Base-by-base conservation (phyloP, 1,140 invertebrate genomes). In the Zaprionus taronus region DNA sequence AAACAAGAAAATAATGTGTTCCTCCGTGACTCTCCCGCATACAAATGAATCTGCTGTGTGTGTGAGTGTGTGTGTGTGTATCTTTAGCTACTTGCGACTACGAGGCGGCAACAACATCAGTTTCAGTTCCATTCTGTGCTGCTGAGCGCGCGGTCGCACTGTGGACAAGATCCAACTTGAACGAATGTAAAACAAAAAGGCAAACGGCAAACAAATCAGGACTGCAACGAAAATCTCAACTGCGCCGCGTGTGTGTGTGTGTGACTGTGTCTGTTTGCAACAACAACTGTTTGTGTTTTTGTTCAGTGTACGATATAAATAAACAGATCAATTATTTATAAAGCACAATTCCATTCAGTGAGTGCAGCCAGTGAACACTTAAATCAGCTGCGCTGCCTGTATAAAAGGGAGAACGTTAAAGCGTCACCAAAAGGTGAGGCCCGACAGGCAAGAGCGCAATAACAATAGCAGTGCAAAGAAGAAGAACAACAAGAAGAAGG, bases 111-210 rank as follows among this genome's bases (percentile, higher is more conserved):
- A 91, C 64, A 83, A 85, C 77, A 80, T 56, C 44, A 31, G 24
- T 71, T 75, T 86, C 80, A 91, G 80, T 91, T 78, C 66, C 77
- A 79, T 71, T 89, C 66, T 77, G 75, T 70, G 65, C 66, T 79
- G 80, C 82, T 81, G 77, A 83, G 70, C 82, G 86, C 82, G 82
- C 86, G 86, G 86, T 77, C 86, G 86, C 86, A 83, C 71, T 79
- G 67, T 53, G 24, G 36, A 72, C 31, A 51, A 9, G 61, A 41
- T 69, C 69, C 64, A 80, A 80, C 24, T 17, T 47, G n/a, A 47
- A 22, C 51, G 47, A 65, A 60, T 60, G 44, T 20, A 38, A 71
- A 57, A 72, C 28, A 38, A 69, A 60, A 55, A 61, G 15, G n/a
- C 14, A 65, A 51, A 26, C 24, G 7, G 20, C 56, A 47, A 31